Base-by-base conservation (phyloP, 2,888 invertebrate genomes). In the Chorisops tibialis region DNA sequence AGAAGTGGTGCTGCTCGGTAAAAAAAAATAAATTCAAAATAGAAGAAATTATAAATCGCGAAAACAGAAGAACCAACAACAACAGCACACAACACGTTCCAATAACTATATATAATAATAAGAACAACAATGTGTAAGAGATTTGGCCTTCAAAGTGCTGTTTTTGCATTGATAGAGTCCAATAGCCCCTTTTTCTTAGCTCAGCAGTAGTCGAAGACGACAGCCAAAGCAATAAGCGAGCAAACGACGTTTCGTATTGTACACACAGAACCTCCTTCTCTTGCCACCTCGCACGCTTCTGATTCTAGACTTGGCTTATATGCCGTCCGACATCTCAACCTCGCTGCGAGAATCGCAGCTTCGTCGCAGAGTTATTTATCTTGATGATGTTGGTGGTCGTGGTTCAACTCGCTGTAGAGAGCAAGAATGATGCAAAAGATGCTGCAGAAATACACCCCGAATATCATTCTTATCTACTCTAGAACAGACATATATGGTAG, bases 111-210 rank as follows among this genome's bases (percentile, higher is more conserved):
- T n/a, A 50, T 22, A 50, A 50, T 50, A 50, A 50, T 18, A 35
- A 19, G 30, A 50, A 50, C 35, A 50, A 50, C 50, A 50, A 50
- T 19, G 16, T 19, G 19, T 35, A 7, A 47, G 39, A 39, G 37
- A 48, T 41, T 43, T 63, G 61, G 61, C 63, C 63, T 63, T 63
- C 63, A 63, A 63, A 56, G 5, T 50, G 56, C 54, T 49, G 63
- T 60, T 60, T 63, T 61, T 61, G 51, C 63, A 61, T 49, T 51
- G 41, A 60, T 61, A 45, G 54, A 61, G 63, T 63, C 56, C 63
- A 63, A 63, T 61, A 63, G 61, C 63, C 63, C 47, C 59, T 41
- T 30, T 56, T 51, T 56, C 56, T 56, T 56, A 38, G 38, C 52
- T 38, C 4, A 12, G 12, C 6, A n/a, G n/a, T n/a, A 16, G 19